Base-by-base conservation (phyloP, 2,888 invertebrate species). In the Lacanobia wlatinum region DNA sequence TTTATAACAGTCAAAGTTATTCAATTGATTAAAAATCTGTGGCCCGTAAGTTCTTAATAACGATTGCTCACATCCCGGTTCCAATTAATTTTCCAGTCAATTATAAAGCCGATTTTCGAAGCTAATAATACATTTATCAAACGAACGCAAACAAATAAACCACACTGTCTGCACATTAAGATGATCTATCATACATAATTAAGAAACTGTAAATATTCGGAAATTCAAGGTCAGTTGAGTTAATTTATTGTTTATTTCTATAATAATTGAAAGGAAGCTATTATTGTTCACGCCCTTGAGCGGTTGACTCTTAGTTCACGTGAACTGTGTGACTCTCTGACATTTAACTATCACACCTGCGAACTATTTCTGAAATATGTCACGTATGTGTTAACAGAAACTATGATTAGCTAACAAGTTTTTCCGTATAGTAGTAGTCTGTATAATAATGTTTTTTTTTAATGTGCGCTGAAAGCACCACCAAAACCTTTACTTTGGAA, bases 221-320 rank as follows among this genome's bases (percentile, higher is more conserved):
- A 28, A 48, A 55, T 72, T 77, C 73, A 84, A 84, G 84, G 84
- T 76, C 61, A 69, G 55, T 63, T 63, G 61, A 55, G 21, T 62
- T 82, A 70, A 79, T 69, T 67, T 53, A 63, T 77, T 78, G 80
- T 71, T 82, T 72, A 70, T 66, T 67, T 70, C 48, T 70, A 68
- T 71, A 70, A 73, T 75, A 76, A 76, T 74, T 21, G 81, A 83
- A 83, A 83, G 83, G 83, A 83, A 81, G 81, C 73, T 81, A 80
- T 73, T 81, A 73, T 70, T 62, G 56, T 67, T 56, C 34, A 61
- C 34, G 83, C 67, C 83, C 83, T 83, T 83, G 83, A 83, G 52
- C 52, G 71, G 59, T 73, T 63, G 69, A 69, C 55, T 82, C 69
- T 52, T 69, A 73, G 77, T 82, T 77, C 62, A 56, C 77, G 68